Base-by-base conservation (phyloP, 2,113 vertebrate species). In the Gadus macrocephalus region DNA sequence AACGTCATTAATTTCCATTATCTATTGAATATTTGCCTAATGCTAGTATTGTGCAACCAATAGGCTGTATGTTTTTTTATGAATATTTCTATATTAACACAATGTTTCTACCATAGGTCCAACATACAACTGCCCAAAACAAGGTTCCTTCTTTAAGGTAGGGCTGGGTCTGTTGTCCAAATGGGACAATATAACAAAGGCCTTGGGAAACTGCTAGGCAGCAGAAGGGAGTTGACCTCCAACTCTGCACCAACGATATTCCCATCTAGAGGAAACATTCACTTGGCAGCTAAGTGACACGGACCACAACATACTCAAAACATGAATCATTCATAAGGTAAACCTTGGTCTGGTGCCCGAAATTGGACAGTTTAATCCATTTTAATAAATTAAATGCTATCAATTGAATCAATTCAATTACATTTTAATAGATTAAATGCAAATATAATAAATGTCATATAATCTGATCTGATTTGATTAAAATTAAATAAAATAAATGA, bases 161-260 rank as follows among this genome's bases (percentile, higher is more conserved):
- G 53, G 53, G 12, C 16, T 16, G 53, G 53, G 53, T 14, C 16
- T 55, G 12, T 55, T 55, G 53, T 55, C 53, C 16, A 55, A 55
- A 55, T 4, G 31, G 31, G 31, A 35, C 31, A 35, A 35, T 35
- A 5, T 35, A 35, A 35, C 31, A 35, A 35, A 35, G 31, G 31
- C 31, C 31, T 35, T 35, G 4, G 4, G 6, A 35, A 3, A 35
- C 31, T 35, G 27, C 1, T 14, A 17, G 3, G 1, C 1, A 19
- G 2, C 0, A 19, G 12, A 5, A 2, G 20, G 2, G 38, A 80
- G 59, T 74, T 55, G 2, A 7, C 0, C 38, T 42, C 15, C 59
- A 15, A 84, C 42, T 73, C 72, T 75, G 68, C 58, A 81, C 79
- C 80, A 82, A 11, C 67, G 1, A 71, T 84, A 87, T 0, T 31